Evolutionary conservation across 1,140 invertebrate genomes (phyloP), one percentile per base, ranked within the genome.

Genomic region (Bactericera cockerelli): DNA sequence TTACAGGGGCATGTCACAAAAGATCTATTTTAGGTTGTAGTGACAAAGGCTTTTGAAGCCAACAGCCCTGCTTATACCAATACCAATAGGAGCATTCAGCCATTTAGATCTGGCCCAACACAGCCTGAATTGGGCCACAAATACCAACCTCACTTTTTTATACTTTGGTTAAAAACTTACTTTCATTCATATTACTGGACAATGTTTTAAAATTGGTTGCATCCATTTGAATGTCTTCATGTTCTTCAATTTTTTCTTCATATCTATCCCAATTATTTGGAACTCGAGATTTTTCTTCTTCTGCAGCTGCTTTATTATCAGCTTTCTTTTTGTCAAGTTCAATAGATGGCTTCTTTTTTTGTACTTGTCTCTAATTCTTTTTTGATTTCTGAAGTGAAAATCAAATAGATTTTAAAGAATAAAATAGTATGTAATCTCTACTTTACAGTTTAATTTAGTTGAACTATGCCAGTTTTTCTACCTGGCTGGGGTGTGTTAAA

Each of bases 241-340:
- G 22, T 49, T 19, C n/a, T 6, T 49, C 42, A 19, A 19, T 16
- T 6, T 6, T 49, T n/a, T 49, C 42, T 49, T 49, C 42, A n/a
- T 49, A 49, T 16, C 42, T 4, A 49, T 49, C 42, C 42, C 42
- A 49, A n/a, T 49, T 49, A 49, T 49, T 49, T 10, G 42, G 42
- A 16, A 22, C 42, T 31, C 13, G 4, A 49, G 42, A 4, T 16
- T 49, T 49, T 22, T 49, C n/a, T 16, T 49, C 19, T 16, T 16
- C n/a, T 4, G 19, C 19, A n/a, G n/a, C 22, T 6, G 42, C n/a
- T 19, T n/a, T 49, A 49, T 6, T 22, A 10, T 49, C 42, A 4
- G n/a, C 22, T 49, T 4, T 16, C 42, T 49, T 49, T n/a, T 22
- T 3, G 8, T 31, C 13, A 13, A 49, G 22, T n/a, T 49, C 8